Conservation (phyloP, 2,113 vertebrate genomes). For the Otolemur garnettii region DNA sequence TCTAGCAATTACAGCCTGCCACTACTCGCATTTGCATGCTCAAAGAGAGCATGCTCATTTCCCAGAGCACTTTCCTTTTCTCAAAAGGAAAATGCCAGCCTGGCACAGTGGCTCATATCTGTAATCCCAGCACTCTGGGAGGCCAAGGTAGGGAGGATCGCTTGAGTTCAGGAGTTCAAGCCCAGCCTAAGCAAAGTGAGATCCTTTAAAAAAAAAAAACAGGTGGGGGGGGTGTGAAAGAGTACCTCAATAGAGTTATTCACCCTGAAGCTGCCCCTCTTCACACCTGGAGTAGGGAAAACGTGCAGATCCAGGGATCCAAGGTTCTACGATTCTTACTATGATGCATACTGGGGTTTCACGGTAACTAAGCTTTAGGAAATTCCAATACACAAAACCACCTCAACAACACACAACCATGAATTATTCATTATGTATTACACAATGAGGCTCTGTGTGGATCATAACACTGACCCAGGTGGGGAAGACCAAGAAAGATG, state of each 20-base stretch:
- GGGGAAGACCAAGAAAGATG: not conserved
- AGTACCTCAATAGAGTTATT: not conserved
- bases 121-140: too few relatives aligned
- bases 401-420: not conserved
- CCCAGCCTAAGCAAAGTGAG: not conserved
- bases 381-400: not conserved
- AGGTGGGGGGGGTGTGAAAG: not conserved
- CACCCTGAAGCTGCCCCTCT: accelerated
- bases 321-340: accelerated
- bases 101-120: too few relatives aligned
- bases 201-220: too few relatives aligned
- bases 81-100: not conserved
- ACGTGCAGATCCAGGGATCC: not conserved
- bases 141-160: too few relatives aligned
- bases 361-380: not conserved
- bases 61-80: not conserved
- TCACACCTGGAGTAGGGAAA: accelerated
- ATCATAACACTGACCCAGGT: not conserved
- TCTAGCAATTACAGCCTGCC: not conserved
- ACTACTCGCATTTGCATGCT: not conserved
- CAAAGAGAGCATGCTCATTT: not conserved
- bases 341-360: too few relatives aligned
- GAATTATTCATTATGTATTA: not conserved
- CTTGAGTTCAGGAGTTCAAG: too few relatives aligned
- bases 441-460: not conserved